phyloP scores from a whole-genome alignment of 1,140 invertebrate species.

The Eumeta japonica region DNA sequence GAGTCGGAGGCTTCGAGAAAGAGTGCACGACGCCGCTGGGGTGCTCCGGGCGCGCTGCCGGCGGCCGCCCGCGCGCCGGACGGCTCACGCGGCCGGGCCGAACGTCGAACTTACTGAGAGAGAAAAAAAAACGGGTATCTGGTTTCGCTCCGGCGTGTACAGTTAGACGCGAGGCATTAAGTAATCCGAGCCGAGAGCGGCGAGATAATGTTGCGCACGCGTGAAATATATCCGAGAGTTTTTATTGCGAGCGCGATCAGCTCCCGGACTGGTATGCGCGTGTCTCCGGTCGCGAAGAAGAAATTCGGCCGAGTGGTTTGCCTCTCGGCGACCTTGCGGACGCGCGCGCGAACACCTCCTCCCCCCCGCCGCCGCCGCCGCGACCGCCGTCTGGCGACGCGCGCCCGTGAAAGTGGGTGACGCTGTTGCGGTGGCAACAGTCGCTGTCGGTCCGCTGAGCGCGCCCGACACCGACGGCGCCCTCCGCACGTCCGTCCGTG shows the following conservation, averaged over 20 bases:
- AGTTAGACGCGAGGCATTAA: constrained; percentile 50
- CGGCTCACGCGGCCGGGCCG: no score
- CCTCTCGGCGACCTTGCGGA: constrained; percentile 50
- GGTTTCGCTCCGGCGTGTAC: constrained; percentile 40
- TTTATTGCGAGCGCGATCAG: constrained; percentile 51
- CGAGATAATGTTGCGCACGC: constrained; percentile 53
- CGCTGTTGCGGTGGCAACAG: constrained; percentile 11
- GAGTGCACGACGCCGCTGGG: no score
- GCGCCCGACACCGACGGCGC: constrained; percentile 14
- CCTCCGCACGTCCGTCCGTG: constrained; percentile 18
- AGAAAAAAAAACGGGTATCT: constrained; percentile 41
- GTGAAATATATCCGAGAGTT: constrained; percentile 53
- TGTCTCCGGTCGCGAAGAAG: constrained; percentile 40
- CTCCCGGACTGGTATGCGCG: constrained; percentile 48
- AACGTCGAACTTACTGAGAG: constrained; percentile 46
- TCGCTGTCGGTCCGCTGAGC: constrained; percentile 14
- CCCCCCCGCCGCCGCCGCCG: constrained; percentile 7
- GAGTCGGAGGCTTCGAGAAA: no score
- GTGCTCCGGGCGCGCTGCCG: no score
- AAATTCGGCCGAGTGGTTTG: constrained; percentile 52
- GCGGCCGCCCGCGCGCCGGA: no score
- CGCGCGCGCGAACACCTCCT: constrained; percentile 11
- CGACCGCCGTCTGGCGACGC: constrained; percentile 18
- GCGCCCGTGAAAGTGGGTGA: constrained; percentile 50
- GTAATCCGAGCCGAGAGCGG: constrained; percentile 49